Base-by-base conservation (phyloP, 2,797 vertebrate species). In the Philypnodon macrostomus region DNA sequence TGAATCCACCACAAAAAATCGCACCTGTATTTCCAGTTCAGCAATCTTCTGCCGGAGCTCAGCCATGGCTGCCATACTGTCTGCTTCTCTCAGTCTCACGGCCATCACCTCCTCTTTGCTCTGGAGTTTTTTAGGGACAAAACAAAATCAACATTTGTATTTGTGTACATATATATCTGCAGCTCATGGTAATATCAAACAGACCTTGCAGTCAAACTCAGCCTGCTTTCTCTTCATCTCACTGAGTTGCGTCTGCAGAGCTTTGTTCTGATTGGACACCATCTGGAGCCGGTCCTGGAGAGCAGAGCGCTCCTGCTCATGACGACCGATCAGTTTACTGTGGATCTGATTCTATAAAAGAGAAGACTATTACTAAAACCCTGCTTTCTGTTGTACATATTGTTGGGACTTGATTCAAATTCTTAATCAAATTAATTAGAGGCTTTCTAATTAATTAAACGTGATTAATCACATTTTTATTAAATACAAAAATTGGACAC, bases 71-170 rank as follows among this genome's bases (percentile, higher is more conserved):
- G 95, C 94, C 93, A 98, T 95, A 68, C 92, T 95, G 86, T 98
- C 95, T 0, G 95, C 95, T 80, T 97, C 95, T 50, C 95, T 88
- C 66, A 98, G 87, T 12, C 95, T 88, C 40, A 92, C 94, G 0
- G 93, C 94, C 95, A 98, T 96, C 85, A 96, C 94, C 62, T 96
- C 94, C 80, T 98, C 95, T 85, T 97, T 98, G 84, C 91, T 95
- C 95, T 98, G 17, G 2, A 29, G 8, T 35, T 5, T 40, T 9
- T 14, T 19, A 10, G 13, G 29, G 12, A 3, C 10, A 37, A 45
- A 37, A 8, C 18, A 30, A 44, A 39, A 9, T 35, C 4, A 2
- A 24, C 44, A 5, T 41, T 24, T 5, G 31, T 16, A 54, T 27
- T 56, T 2, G 12, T 24, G 21, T 1, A 58, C 36, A 45, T 16